Evolutionary conservation across 2,113 vertebrate genomes (phyloP).

Genomic region (Aspidoscelis tigris): DNA sequence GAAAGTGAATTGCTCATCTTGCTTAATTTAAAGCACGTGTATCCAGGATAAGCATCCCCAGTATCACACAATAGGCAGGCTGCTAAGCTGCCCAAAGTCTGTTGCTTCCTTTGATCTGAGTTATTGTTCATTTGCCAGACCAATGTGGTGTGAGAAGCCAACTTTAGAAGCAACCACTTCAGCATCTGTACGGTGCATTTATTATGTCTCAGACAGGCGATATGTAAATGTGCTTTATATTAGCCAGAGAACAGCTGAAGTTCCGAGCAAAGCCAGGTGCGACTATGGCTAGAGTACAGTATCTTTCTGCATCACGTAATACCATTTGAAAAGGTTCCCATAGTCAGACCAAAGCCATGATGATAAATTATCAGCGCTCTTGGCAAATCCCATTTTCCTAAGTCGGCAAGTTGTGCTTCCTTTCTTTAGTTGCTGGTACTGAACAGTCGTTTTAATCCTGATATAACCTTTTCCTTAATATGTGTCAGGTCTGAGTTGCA

Average conservation of each 20-base stretch:
- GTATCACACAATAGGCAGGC: constrained; percentile 29
- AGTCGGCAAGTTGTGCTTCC: background rate
- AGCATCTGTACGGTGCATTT: constrained; percentile 14
- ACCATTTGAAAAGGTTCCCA: constrained; percentile 31
- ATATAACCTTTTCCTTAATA: background rate
- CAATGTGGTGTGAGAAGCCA: constrained; percentile 32
- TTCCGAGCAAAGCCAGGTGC: constrained; percentile 24
- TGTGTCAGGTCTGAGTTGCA: background rate
- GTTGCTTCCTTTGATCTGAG: constrained; percentile 39
- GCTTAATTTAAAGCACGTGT: constrained; percentile 45
- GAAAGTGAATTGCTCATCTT: constrained; percentile 33
- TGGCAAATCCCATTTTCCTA: constrained; percentile 3
- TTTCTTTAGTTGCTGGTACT: accelerated
- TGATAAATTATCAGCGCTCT: background rate
- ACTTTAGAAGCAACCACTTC: constrained; percentile 25
- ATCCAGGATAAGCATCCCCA: constrained; percentile 1
- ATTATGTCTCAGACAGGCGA: constrained; percentile 32
- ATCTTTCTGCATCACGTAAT: background rate
- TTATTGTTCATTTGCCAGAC: constrained; percentile 46
- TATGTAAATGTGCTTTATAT: background rate
- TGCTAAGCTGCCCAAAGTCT: constrained; percentile 22
- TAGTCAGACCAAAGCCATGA: background rate
- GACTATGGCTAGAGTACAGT: background rate
- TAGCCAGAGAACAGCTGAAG: constrained; percentile 22
- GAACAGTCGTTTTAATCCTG: background rate